Conservation (phyloP, 2,888 invertebrate genomes). For the Andrena trimmerana region DNA sequence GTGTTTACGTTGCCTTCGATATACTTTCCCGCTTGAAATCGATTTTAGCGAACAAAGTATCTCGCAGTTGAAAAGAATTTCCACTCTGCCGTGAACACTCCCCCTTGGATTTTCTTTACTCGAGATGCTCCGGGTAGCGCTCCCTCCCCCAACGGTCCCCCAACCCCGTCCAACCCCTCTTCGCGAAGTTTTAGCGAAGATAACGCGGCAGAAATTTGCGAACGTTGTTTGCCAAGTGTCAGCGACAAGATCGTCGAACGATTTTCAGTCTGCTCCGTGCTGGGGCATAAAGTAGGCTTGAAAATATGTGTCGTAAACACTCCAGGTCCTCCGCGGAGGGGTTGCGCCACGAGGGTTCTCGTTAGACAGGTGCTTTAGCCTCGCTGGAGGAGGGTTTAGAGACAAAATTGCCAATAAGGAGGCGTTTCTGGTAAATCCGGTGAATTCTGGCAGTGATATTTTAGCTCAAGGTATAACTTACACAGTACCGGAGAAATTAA, state of each 20-base stretch:
- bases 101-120: not conserved
- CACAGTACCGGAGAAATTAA: too few relatives aligned
- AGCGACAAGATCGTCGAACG: constrained; percentile 21
- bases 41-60: constrained; percentile 1
- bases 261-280: constrained; percentile 34
- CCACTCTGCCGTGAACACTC: not conserved
- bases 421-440: not conserved
- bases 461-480: too few relatives aligned
- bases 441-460: too few relatives aligned
- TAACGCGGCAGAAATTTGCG: constrained; percentile 29
- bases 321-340: constrained; percentile 6
- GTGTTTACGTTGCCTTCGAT: constrained; percentile 12
- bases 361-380: constrained; percentile 20
- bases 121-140: not conserved
- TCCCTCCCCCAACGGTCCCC: not conserved
- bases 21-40: not conserved
- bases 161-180: not conserved
- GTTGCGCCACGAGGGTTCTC: constrained; percentile 13
- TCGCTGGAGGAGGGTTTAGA: constrained; percentile 16
- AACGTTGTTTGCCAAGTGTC: constrained; percentile 28
- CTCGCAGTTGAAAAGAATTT: constrained; percentile 8
- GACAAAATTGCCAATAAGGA: not conserved
- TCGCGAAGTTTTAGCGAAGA: constrained; percentile 17
- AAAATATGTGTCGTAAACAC: constrained; percentile 59
- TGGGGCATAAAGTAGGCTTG: constrained; percentile 25